Conservation (phyloP, 1,140 invertebrate genomes). For the Papilio xuthus region DNA sequence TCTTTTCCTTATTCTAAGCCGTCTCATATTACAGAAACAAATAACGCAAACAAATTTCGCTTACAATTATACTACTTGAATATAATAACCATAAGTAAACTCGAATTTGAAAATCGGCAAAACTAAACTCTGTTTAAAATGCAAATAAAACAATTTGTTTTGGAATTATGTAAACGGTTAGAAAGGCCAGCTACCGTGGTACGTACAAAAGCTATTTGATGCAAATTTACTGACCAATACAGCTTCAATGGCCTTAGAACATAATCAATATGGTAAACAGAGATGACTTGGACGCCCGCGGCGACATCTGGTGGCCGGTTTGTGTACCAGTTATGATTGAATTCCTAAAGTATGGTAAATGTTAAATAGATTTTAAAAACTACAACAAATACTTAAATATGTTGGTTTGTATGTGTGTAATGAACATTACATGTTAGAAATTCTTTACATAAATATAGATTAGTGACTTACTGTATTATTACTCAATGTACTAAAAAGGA, state of each 20-base stretch:
- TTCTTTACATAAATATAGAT: too few species aligned
- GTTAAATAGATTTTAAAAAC: too few species aligned
- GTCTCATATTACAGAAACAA: too few species aligned
- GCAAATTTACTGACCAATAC: slow-evolving; percentile 27
- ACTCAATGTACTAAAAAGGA: too few species aligned
- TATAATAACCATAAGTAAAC: neutral
- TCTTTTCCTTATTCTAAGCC: too few species aligned
- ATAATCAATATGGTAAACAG: slow-evolving; percentile 19
- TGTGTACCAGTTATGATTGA: neutral
- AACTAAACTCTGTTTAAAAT: neutral
- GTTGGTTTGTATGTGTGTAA: too few species aligned
- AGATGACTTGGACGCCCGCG: slow-evolving; percentile 12
- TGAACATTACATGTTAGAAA: too few species aligned
- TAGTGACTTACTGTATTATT: too few species aligned
- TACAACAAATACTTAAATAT: too few species aligned
- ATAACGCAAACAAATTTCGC: too few species aligned
- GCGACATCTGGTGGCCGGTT: neutral
- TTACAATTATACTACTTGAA: neutral
- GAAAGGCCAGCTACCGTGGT: slow-evolving; percentile 25
- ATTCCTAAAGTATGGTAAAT: neutral
- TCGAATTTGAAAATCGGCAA: neutral
- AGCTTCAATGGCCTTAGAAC: slow-evolving; percentile 11
- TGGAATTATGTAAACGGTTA: slow-evolving; percentile 4
- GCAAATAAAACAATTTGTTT: slow-evolving; percentile 18
- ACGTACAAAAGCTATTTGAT: slow-evolving; percentile 6